Base-by-base conservation (phyloP, 2,888 invertebrate species). In the Plemyria rubiginata region DNA sequence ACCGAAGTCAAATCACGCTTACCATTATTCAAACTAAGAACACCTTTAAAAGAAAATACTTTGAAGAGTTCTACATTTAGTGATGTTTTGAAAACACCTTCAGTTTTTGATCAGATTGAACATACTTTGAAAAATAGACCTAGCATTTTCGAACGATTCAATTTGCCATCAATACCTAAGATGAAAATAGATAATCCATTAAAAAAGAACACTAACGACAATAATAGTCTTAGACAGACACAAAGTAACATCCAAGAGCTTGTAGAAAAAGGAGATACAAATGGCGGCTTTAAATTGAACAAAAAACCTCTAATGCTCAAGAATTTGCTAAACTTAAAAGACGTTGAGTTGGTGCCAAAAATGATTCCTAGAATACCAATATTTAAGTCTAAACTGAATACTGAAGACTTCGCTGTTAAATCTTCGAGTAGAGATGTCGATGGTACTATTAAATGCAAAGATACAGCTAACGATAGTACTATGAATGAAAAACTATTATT, bases 261-360 rank as follows among this genome's bases (percentile, higher is more conserved):
- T 8, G 32, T 46, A 43, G 61, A 66, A 43, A 15, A 28, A 7
- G 13, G 50, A 22, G 57, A 54, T 41, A 60, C 51, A 11, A 56
- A 54, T 11, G 40, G 52, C 29, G 3, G 55, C 7, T 57, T 55
- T 49, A 54, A 43, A 11, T 29, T 62, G 0, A 50, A 59, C 15
- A 68, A 68, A n/a, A 46, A 51, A 43, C 77, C 79, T 4, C 46
- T 73, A 4, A 62, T 65, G 43, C 51, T 85, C 12, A 79, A 77
- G 67, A 80, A 81, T 57, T 68, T 85, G 43, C 62, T 83, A 2
- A 86, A 87, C 50, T 70, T 87, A 49, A 82, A 74, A 70, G 86
- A 87, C 40, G 82, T 85, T 7, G 79, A 80, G 40, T 62, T 79
- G 0, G 52, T 79, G 15, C 65, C 65, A 43, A 67, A 64, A 63